Percentiles rank a stretch among this genome's conserved stretches.
phyloP scores from a whole-genome alignment of 2,113 vertebrate species.

The Saguinus midas region DNA sequence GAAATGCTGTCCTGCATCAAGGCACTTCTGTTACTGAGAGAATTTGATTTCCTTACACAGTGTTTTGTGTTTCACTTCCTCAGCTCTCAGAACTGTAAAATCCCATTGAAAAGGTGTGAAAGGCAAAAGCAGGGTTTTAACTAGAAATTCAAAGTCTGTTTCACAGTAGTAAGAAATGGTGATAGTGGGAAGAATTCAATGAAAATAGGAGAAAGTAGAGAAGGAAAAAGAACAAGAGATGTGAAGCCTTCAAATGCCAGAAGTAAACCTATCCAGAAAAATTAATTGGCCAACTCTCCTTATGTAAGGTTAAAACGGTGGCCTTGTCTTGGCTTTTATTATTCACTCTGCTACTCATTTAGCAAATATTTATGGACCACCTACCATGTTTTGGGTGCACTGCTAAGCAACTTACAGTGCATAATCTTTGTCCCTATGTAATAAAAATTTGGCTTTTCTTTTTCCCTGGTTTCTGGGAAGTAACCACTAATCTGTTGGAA shows the following conservation, averaged over 20 bases:
- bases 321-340: conserved; percentile 6
- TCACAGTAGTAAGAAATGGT: background rate
- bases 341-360: background rate
- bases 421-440: background rate
- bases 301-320: background rate
- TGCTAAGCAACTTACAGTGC: background rate
- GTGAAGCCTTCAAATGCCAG: background rate
- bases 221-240: background rate
- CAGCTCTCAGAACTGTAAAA: conserved; percentile 12
- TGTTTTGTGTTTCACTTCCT: conserved; percentile 47
- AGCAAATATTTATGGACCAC: background rate
- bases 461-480: background rate
- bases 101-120: conserved; percentile 38
- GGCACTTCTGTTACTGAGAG: background rate
- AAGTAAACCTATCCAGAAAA: background rate
- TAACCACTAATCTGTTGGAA: background rate
- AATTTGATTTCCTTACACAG: conserved; percentile 11
- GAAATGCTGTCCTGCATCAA: conserved; percentile 24
- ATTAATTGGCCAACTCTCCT: background rate
- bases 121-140: conserved; percentile 16
- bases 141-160: background rate
- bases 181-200: background rate
- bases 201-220: background rate
- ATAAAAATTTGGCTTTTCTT: background rate
- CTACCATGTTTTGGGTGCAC: background rate